phyloP scores from a whole-genome alignment of 1,140 invertebrate genomes.

The Antheraea pernyi region DNA sequence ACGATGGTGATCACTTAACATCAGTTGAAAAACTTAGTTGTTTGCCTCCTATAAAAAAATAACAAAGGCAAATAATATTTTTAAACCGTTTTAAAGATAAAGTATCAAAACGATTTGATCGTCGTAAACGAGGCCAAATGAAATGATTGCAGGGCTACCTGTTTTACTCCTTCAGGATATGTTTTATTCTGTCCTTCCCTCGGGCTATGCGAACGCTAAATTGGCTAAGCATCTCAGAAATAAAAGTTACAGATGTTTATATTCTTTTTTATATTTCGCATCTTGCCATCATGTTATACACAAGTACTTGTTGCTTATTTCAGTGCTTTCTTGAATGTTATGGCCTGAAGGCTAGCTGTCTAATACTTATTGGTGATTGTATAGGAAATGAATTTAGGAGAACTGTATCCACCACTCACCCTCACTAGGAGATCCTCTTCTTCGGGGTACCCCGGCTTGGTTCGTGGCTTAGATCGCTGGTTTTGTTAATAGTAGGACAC shows the following conservation, averaged over 20 bases:
- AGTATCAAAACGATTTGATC: conserved; percentile 44
- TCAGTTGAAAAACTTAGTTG: too few species aligned
- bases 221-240: background rate
- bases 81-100: background rate
- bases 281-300: background rate
- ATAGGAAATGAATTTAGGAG: too few species aligned
- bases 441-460: too few species aligned
- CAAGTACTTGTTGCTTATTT: background rate
- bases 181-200: conserved; percentile 61
- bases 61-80: too few species aligned
- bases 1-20: too few species aligned
- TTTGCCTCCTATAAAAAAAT: too few species aligned
- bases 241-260: background rate
- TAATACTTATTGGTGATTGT: too few species aligned
- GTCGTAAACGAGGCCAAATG: conserved; percentile 39
- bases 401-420: too few species aligned
- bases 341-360: too few species aligned
- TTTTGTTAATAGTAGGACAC: too few species aligned
- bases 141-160: conserved; percentile 62
- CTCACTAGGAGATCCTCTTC: too few species aligned
- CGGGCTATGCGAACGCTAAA: background rate
- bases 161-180: conserved; percentile 68
- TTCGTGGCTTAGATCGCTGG: too few species aligned
- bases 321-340: background rate
- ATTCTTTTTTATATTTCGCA: background rate